Base-by-base conservation (phyloP, 2,888 invertebrate genomes). In the Machimus rusticus region DNA sequence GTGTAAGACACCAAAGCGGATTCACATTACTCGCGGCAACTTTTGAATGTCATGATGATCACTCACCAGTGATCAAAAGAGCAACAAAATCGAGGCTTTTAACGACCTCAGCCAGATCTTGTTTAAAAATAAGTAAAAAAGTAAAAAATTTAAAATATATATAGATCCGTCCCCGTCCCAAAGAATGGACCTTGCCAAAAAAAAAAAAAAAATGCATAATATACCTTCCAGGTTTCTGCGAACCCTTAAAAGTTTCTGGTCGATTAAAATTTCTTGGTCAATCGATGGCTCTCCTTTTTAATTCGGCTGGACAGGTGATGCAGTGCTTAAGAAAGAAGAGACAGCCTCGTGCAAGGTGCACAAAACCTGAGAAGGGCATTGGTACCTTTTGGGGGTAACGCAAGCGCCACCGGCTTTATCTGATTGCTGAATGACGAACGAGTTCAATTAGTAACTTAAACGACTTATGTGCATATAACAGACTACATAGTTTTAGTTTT, bases 11-110 rank as follows among this genome's bases (percentile, higher is more conserved):
- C 34, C 31, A 12, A 55, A 51, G 55, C 46, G 55, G 81, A 81
- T 81, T 81, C 46, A 81, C 55, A 55, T 51, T 81, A 55, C 51
- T 55, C 55, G 46, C 81, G 81, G 81, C 81, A 19, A 23, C 81
- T 81, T 79, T 81, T 51, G 81, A 43, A 81, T 81, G 81, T 81
- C 81, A 81, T 81, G 81, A 81, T 81, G 34, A 55, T 51, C 55
- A 51, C 81, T 81, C 81, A 55, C 81, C 23, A 55, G 51, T 31
- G 55, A 55, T 81, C 34, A 55, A 81, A 81, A 81, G 81, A 81
- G 28, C 51, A 81, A 81, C 51, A 51, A 81, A 81, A 81, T 81
- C 46, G 31, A 81, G 31, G 76, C 66, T 66, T 66, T 66, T 66
- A 66, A 66, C 66, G 66, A 66, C 66, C 66, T 66, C 66, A 66